These are phyloP conservation scores for Indri indri DNA, from an alignment of 2,113 vertebrate species.

Conservation along the genomic window DNA sequence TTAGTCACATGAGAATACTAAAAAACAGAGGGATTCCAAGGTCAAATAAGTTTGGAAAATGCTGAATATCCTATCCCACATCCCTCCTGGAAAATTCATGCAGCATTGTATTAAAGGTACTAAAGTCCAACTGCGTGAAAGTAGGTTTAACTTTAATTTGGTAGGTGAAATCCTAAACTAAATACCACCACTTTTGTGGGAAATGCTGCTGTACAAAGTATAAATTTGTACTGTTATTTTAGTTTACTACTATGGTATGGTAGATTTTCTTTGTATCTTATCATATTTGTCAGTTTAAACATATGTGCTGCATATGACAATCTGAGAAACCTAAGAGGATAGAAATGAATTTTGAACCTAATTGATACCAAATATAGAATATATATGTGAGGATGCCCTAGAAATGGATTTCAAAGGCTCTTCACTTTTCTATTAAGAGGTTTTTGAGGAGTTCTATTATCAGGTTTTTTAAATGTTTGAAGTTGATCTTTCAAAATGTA, in stretches of 20 bases:
- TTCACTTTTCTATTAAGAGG: not conserved
- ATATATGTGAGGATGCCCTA: not conserved
- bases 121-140: not conserved
- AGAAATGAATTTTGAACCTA: not conserved
- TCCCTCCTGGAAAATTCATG: not conserved
- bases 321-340: not conserved
- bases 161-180: not conserved
- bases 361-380: not conserved
- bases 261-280: slow-evolving; percentile 4
- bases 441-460: not conserved
- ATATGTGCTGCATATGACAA: not conserved
- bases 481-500: not conserved
- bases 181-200: not conserved
- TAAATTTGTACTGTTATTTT: not conserved
- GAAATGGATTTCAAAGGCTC: not conserved
- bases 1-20: not conserved
- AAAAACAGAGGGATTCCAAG: not conserved
- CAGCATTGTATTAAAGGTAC: not conserved
- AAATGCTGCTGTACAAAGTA: not conserved
- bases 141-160: not conserved
- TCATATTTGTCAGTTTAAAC: not conserved
- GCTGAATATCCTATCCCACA: not conserved
- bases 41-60: not conserved
- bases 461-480: not conserved
- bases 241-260: not conserved